phyloP scores from a whole-genome alignment of 2,113 vertebrate species.

The Crotalus viridis region DNA sequence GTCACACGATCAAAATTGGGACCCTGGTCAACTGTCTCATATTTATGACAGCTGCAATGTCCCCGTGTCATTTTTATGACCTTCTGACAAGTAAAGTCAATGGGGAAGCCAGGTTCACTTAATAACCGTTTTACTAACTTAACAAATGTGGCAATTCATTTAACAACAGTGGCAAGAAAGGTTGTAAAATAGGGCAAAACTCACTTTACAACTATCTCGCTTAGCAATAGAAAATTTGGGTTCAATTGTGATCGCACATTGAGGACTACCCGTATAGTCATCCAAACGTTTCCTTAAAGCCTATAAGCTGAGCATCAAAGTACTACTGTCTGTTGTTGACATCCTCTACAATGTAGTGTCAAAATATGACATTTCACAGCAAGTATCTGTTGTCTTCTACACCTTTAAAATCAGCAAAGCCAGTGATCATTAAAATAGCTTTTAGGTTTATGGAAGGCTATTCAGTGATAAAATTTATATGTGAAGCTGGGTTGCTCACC shows the following conservation, averaged over 20 bases:
- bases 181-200: not conserved
- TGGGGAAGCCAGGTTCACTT: not conserved
- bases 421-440: not conserved
- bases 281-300: not conserved
- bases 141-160: not conserved
- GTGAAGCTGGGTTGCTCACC: not conserved
- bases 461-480: not conserved
- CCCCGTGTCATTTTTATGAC: not conserved
- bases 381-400: not conserved
- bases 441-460: not conserved
- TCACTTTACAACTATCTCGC: not conserved
- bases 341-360: not conserved
- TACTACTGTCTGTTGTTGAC: not conserved
- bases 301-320: not conserved
- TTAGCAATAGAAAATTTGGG: not conserved
- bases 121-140: not conserved
- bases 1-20: not conserved
- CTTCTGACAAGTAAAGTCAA: not conserved
- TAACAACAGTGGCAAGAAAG: not conserved
- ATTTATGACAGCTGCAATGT: not conserved
- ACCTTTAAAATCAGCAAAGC: not conserved
- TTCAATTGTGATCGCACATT: too few relatives aligned
- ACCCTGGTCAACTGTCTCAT: not conserved
- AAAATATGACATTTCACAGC: not conserved
- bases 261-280: not conserved